Evolutionary conservation across 2,113 vertebrate genomes (phyloP).

Genomic region (Proteles cristata): DNA sequence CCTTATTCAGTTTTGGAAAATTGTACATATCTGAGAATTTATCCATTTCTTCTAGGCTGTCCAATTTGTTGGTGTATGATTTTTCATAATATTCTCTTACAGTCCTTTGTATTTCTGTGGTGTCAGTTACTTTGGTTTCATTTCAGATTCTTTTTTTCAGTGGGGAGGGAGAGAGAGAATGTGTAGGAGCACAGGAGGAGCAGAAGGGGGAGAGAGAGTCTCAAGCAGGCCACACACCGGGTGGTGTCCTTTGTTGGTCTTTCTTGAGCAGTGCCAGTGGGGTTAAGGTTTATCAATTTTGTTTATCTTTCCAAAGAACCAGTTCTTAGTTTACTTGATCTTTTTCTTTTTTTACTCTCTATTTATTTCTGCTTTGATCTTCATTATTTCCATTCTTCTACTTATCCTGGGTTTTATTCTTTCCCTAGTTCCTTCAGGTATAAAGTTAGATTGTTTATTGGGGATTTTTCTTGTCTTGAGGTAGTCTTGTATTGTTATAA

Average conservation of each 20-base stretch:
- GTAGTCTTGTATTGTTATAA: neutral
- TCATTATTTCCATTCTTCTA: neutral
- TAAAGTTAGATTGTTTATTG: neutral
- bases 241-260: neutral
- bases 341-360: neutral
- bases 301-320: neutral
- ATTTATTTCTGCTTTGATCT: neutral
- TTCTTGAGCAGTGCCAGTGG: neutral
- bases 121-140: neutral
- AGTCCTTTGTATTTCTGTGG: neutral
- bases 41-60: neutral
- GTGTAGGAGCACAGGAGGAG: too few relatives aligned
- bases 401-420: neutral
- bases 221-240: too few relatives aligned
- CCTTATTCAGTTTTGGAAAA: neutral
- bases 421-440: neutral
- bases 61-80: neutral
- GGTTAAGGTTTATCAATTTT: neutral
- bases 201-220: too few relatives aligned
- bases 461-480: neutral
- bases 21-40: neutral
- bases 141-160: neutral
- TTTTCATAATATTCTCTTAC: neutral
- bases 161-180: too few relatives aligned
- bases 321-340: neutral